These are phyloP conservation scores for Myzus persicae DNA, from an alignment of 1,140 invertebrate genomes.

Conservation along the genomic window DNA sequence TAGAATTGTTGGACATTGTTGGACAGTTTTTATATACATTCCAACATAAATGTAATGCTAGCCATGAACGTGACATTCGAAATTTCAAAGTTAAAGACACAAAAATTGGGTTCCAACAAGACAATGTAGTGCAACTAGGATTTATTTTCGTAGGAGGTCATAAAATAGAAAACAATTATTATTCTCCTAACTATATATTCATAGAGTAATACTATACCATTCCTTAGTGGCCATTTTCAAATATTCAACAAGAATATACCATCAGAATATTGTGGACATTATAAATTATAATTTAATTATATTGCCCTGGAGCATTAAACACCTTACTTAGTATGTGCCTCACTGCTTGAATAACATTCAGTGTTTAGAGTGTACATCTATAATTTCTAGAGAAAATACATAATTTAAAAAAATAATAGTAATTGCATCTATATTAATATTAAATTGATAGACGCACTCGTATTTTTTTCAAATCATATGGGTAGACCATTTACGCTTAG, in stretches of 20 bases:
- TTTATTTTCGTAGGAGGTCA: background rate
- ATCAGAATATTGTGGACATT: background rate
- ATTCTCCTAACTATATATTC: background rate
- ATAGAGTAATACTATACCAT: background rate
- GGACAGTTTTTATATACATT: background rate
- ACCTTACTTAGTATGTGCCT: background rate
- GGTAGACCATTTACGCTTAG: background rate
- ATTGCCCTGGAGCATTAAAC: background rate
- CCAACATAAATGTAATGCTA: background rate
- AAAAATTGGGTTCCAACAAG: background rate
- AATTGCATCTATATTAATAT: background rate
- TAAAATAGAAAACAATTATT: background rate
- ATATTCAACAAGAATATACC: background rate
- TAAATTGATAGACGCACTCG: background rate
- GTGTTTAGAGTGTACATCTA: background rate
- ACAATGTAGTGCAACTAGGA: background rate
- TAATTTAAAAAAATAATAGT: background rate
- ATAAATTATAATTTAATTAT: background rate
- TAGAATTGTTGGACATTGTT: background rate
- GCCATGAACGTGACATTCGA: background rate
- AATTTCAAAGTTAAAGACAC: background rate
- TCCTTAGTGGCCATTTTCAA: background rate
- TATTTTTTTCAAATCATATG: background rate
- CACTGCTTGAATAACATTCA: background rate
- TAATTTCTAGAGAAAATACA: background rate